A percentile compares a stretch with the other conserved stretches of the same genome.
phyloP scores from a whole-genome alignment of 1,140 invertebrate genomes.

The Drosophila dunni region DNA sequence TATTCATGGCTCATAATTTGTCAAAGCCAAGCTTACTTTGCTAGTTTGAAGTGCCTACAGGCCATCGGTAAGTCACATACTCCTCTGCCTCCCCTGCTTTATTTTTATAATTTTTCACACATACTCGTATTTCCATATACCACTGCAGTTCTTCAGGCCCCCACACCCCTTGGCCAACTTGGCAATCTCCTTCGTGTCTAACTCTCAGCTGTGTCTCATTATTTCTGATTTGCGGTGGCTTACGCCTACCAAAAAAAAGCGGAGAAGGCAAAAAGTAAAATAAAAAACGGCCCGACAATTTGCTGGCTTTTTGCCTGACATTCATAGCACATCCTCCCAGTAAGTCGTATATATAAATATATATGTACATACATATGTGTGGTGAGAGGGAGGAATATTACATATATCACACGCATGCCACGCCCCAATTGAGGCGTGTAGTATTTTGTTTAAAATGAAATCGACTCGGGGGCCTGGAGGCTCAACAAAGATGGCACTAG shows the following conservation, averaged over 20 bases:
- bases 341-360: neutral
- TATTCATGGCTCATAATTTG: no score
- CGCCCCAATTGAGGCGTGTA: slow-evolving; percentile 33
- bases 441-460: slow-evolving; percentile 52
- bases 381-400: neutral
- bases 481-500: slow-evolving; percentile 18
- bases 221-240: slow-evolving; percentile 71
- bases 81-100: no score
- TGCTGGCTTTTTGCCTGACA: slow-evolving; percentile 47
- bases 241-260: slow-evolving; percentile 18
- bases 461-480: slow-evolving; percentile 30
- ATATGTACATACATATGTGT: neutral
- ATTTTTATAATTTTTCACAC: neutral
- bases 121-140: slow-evolving; percentile 5
- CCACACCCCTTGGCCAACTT: neutral
- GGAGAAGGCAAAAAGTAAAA: neutral
- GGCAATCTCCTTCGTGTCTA: slow-evolving; percentile 15
- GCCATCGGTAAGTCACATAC: no score
- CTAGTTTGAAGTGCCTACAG: no score
- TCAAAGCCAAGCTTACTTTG: no score
- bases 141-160: neutral
- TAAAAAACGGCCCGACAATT: slow-evolving; percentile 29
- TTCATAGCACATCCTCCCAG: slow-evolving; percentile 29
- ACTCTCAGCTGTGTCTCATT: slow-evolving; percentile 72
- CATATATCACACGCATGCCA: slow-evolving; percentile 53